Conservation (phyloP, 2,797 vertebrate genomes). For the Leptatherina wallacei region DNA sequence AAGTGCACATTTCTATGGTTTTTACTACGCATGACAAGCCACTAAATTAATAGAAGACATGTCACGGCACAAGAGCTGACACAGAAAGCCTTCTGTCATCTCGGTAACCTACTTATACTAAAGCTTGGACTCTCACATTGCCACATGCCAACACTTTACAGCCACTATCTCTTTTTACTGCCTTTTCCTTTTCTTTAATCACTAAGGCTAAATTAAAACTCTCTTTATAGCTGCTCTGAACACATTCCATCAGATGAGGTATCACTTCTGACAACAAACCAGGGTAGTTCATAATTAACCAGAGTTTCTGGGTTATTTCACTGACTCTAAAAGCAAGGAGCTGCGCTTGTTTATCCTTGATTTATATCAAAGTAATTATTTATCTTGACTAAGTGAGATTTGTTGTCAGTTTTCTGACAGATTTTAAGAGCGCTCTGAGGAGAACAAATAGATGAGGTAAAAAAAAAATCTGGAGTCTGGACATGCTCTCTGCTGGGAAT, state of each 20-base stretch:
- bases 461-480: constrained; percentile 50
- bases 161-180: neutral
- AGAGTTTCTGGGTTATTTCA: constrained; percentile 24
- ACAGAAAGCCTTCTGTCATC: neutral
- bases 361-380: constrained; percentile 32
- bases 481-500: constrained; percentile 39
- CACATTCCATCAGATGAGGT: constrained; percentile 17
- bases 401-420: constrained; percentile 25
- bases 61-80: neutral
- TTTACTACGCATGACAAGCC: constrained; percentile 26
- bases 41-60: neutral
- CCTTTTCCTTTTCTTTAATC: neutral
- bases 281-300: constrained; percentile 28
- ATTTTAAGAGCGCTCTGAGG: constrained; percentile 20
- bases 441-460: constrained; percentile 27
- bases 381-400: constrained; percentile 13
- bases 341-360: constrained; percentile 5
- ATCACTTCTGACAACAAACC: constrained; percentile 16
- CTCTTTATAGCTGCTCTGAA: constrained; percentile 6
- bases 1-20: constrained; percentile 7
- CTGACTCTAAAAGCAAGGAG: constrained; percentile 2
- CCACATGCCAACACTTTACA: neutral
- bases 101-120: neutral
- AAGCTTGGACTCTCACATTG: neutral
- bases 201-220: neutral